Evolutionary conservation across 2,888 invertebrate species (phyloP), one percentile per base, ranked within the genome.

Genomic region (Agonum fuliginosum): DNA sequence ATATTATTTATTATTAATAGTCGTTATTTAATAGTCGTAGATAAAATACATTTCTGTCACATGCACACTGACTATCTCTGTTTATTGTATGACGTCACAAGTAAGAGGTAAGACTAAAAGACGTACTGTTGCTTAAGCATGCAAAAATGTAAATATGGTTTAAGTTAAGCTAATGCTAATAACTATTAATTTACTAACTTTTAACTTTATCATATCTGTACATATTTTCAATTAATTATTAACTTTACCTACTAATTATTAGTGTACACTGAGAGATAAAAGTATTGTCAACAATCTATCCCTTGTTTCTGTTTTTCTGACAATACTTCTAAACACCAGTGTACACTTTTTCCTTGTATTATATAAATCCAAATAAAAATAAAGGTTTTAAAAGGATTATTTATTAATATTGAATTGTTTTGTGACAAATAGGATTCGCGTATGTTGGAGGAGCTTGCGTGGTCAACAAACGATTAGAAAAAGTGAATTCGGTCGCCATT

Each of bases 391-490:
- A 6, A 6, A 2, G 14, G 12, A 14, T 2, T 5, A 46, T 46
- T 46, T 46, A 46, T 17, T 46, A 17, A 46, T 46, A 17, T 17
- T 14, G 1, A 4, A 17, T 37, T 37, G n/a, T 37, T 37, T 37
- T 37, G 37, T n/a, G 19, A 12, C 3, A 62, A 62, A 43, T 89
- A 97, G 97, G 97, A 85, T 97, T 97, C 87, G 97, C 97, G 79
- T 97, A 97, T 88, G 97, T 97, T 80, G 97, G 97, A 80, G 97
- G 97, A 83, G 97, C 97, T 75, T 97, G 97, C 87, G 97, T 97
- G 74, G 97, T 97, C 80, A 97, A 97, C 90, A 97, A 97, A 86
- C 90, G 97, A 81, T 90, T 97, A 82, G 97, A 97, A 90, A 97
- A 97, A 88, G 97, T 97, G 82, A 97, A 97, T 89, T 96, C 96